A percentile compares a stretch with the other conserved stretches of the same genome.
Conservation (phyloP, 2,113 vertebrate species). For the Illadopsis cleaveri region DNA sequence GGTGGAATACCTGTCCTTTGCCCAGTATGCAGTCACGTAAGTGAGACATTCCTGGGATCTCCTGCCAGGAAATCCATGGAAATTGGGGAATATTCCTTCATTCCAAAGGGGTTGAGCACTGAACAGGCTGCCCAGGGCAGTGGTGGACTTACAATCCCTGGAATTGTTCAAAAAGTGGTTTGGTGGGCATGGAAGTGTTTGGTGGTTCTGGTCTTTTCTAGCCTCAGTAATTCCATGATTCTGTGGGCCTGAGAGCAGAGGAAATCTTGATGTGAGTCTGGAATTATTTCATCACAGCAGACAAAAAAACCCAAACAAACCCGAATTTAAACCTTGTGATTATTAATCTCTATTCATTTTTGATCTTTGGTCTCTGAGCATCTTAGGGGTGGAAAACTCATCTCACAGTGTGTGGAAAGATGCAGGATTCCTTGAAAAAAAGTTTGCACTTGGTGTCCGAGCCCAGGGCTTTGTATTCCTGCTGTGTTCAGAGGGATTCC, state of each 20-base stretch:
- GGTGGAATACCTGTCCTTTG: constrained; percentile 98
- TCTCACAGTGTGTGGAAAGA: neutral
- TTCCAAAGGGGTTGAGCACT: fast-evolving
- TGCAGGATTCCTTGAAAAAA: neutral
- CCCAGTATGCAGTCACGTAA: constrained; percentile 99
- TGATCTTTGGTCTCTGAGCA: neutral
- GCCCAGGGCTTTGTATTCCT: neutral
- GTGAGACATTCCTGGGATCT: constrained; percentile 50
- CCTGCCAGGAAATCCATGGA: neutral
- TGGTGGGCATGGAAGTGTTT: neutral
- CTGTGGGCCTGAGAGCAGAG: neutral
- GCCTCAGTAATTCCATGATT: neutral
- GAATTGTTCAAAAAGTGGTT: neutral
- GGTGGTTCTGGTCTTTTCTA: neutral
- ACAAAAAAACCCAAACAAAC: neutral
- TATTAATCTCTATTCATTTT: neutral
- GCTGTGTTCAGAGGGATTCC: neutral
- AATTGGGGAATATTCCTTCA: neutral
- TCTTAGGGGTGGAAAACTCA: neutral
- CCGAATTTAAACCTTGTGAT: neutral
- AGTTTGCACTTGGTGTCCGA: fast-evolving
- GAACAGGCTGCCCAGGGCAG: neutral
- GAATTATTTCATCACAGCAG: neutral
- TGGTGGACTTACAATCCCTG: neutral
- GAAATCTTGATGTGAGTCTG: neutral